Conservation (phyloP, 92 coral and sea anemone genomes). For the Micromussa lordhowensis region DNA sequence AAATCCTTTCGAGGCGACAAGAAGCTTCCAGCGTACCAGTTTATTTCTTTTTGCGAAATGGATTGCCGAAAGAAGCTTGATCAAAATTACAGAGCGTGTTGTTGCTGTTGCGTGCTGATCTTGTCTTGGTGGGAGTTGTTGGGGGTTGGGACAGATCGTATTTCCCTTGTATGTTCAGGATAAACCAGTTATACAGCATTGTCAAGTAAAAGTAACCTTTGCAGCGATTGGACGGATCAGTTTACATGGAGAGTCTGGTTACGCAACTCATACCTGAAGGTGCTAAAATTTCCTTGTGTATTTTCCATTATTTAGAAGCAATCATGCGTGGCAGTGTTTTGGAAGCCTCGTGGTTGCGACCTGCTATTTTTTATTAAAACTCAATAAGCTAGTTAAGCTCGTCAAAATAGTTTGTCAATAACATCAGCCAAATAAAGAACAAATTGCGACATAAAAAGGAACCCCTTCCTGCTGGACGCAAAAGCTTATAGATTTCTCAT, state of each 20-base stretch:
- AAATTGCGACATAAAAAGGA: no score
- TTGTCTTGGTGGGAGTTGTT: background rate
- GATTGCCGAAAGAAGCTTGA: background rate
- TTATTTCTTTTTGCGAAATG: no score
- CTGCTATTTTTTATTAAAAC: background rate
- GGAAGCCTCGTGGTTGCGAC: background rate
- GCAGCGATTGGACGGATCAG: background rate
- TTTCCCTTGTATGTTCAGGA: background rate
- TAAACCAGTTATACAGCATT: background rate
- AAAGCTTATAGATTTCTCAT: no score
- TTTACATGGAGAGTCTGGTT: no score
- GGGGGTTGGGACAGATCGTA: background rate
- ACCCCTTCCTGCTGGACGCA: no score
- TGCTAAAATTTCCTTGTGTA: no score
- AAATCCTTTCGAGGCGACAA: background rate
- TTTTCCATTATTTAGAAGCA: no score
- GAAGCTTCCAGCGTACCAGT: no score
- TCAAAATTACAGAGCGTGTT: background rate
- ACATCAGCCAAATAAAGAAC: background rate
- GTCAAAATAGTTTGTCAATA: background rate
- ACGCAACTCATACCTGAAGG: no score
- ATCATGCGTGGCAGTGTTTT: background rate
- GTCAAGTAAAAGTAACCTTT: background rate
- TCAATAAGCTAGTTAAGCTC: background rate
- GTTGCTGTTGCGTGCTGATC: slow-evolving; percentile 4